Percentiles rank a stretch among this genome's conserved stretches.
phyloP scores from a whole-genome alignment of 2,888 invertebrate species.

The Eupithecia exiguata region DNA sequence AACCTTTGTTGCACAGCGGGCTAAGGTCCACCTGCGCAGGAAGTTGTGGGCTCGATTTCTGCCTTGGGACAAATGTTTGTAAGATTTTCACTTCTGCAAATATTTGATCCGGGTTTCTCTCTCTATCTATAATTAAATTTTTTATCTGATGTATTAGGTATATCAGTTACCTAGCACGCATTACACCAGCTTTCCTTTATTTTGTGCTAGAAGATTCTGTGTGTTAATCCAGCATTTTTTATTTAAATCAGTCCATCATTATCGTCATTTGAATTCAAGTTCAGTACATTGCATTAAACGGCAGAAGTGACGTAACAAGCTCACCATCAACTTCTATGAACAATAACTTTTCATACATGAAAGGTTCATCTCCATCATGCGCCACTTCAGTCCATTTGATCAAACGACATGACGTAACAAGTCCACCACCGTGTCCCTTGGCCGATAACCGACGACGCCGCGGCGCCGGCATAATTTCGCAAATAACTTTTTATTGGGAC shows the following conservation, averaged over 20 bases:
- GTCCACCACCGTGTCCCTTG: slow-evolving; percentile 29
- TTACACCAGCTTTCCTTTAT: too few species aligned
- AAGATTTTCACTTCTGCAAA: too few species aligned
- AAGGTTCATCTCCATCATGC: background rate
- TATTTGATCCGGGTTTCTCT: too few species aligned
- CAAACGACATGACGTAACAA: slow-evolving; percentile 17
- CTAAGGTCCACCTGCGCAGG: too few species aligned
- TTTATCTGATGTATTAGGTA: too few species aligned
- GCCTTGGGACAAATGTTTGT: too few species aligned
- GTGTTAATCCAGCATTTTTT: background rate
- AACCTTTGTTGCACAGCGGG: too few species aligned
- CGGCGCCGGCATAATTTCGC: slow-evolving; percentile 66
- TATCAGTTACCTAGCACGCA: too few species aligned
- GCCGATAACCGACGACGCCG: slow-evolving; percentile 54
- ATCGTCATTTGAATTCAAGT: background rate
- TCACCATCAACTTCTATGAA: background rate
- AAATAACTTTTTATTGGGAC: slow-evolving; percentile 68
- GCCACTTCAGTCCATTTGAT: slow-evolving; percentile 1
- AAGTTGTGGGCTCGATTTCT: too few species aligned
- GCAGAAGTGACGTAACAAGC: background rate
- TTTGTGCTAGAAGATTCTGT: background rate
- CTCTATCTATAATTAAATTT: too few species aligned
- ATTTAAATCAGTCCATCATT: too few species aligned
- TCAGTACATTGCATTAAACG: background rate
- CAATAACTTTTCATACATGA: background rate